Conservation (phyloP, 2,113 vertebrate species). For the Notiomystis cincta region DNA sequence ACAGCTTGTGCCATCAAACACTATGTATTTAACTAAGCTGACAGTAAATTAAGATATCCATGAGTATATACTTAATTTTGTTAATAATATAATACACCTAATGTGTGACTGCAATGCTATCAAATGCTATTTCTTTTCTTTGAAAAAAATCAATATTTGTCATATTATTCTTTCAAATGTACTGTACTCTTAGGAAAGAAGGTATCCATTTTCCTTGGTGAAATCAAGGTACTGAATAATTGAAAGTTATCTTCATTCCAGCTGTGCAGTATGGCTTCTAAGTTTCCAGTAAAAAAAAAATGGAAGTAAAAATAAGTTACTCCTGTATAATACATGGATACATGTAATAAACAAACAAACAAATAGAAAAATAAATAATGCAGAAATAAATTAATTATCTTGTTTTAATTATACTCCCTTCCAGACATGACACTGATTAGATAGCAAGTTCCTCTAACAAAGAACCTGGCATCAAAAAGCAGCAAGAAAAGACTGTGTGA, state of each 20-base stretch:
- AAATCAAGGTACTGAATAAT: not conserved
- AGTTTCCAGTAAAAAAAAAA: not conserved
- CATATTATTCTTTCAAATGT: conserved; percentile 4
- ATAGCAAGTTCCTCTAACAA: not conserved
- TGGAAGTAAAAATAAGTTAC: not conserved
- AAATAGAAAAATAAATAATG: not conserved
- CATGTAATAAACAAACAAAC: not conserved
- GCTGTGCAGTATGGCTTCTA: not conserved
- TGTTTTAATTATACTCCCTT: not conserved
- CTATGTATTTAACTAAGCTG: not conserved
- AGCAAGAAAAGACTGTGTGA: not conserved
- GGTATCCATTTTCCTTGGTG: not conserved
- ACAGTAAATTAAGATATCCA: not conserved
- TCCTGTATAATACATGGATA: not conserved
- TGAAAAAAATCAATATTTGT: not conserved
- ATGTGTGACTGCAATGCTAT: not conserved
- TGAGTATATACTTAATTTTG: not conserved
- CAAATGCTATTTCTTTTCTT: not conserved
- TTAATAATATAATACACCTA: not conserved
- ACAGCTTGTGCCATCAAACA: not conserved
- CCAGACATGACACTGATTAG: not conserved
- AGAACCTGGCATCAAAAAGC: not conserved
- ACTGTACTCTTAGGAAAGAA: not conserved
- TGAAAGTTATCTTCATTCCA: not conserved
- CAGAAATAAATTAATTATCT: not conserved